Percentiles rank a stretch among this genome's conserved stretches.
phyloP scores from a whole-genome alignment of 2,888 invertebrate species.

The Perdita meconis region DNA sequence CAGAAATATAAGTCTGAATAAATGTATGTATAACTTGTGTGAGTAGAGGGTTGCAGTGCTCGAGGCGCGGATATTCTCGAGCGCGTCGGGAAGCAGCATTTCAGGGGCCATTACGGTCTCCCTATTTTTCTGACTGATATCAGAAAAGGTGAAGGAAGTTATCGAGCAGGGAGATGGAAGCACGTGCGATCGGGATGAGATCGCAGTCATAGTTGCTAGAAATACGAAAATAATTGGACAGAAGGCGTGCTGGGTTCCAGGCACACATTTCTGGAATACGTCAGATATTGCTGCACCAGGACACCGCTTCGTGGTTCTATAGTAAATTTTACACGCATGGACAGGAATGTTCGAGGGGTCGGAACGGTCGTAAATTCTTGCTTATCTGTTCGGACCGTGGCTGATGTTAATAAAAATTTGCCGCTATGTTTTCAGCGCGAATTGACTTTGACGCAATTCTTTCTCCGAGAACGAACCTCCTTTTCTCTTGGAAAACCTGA shows the following conservation, averaged over 20 bases:
- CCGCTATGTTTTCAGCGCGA: too few relatives aligned
- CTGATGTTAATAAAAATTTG: too few relatives aligned
- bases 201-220: conserved; percentile 33
- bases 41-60: too few relatives aligned
- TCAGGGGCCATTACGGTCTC: conserved; percentile 62
- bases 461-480: too few relatives aligned
- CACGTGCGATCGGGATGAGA: conserved; percentile 14
- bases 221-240: conserved; percentile 63
- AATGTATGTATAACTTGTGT: too few relatives aligned
- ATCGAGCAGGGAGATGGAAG: conserved; percentile 6
- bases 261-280: conserved; percentile 34
- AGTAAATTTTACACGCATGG: too few relatives aligned
- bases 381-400: too few relatives aligned
- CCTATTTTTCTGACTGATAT: conserved; percentile 61
- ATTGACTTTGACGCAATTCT: too few relatives aligned
- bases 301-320: background rate
- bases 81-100: conserved; percentile 56
- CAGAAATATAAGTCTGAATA: too few relatives aligned
- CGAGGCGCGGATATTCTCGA: too few relatives aligned
- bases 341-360: background rate
- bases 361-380: background rate
- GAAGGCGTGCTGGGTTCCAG: conserved; percentile 8
- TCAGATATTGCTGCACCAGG: conserved; percentile 13
- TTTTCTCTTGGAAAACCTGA: too few relatives aligned
- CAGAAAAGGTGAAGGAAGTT: background rate